Conservation (phyloP, 2,113 vertebrate genomes). For the Malurus cyaneus region DNA sequence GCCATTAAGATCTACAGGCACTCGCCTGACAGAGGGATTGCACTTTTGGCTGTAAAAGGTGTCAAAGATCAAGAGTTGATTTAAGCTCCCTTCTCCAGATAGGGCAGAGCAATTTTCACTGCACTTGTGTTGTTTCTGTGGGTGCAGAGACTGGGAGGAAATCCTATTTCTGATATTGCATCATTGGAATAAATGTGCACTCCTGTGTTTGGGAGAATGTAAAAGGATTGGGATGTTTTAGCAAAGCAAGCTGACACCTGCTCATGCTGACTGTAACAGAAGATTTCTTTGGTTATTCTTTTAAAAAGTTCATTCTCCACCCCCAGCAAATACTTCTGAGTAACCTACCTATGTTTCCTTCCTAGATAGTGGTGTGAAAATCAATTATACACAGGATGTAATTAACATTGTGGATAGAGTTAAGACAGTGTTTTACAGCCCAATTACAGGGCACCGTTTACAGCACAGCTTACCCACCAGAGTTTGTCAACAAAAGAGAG, state of each 20-base stretch:
- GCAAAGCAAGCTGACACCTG: background rate
- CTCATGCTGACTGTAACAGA: background rate
- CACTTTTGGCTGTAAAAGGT: conserved; percentile 25
- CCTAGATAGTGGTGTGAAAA: conserved; percentile 40
- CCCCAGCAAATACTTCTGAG: background rate
- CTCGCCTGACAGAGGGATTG: background rate
- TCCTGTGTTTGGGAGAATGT: background rate
- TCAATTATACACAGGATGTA: conserved; percentile 57
- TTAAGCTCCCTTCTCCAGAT: background rate
- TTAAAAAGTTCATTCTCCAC: background rate
- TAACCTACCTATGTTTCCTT: conserved; percentile 6
- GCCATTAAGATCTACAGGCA: background rate
- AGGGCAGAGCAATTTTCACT: background rate
- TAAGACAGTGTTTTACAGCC: conserved; percentile 55
- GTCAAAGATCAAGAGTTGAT: conserved; percentile 27
- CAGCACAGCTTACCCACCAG: conserved; percentile 28
- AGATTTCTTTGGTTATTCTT: background rate
- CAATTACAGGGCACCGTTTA: conserved; percentile 48
- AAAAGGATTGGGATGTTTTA: background rate
- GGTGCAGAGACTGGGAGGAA: background rate
- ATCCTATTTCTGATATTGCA: background rate
- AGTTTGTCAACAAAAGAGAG: conserved; percentile 50
- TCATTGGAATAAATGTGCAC: background rate
- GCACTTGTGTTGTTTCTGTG: background rate
- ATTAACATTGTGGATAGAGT: conserved; percentile 35